phyloP scores from a whole-genome alignment of 1,140 invertebrate species.

The Zaprionus lachaisei region DNA sequence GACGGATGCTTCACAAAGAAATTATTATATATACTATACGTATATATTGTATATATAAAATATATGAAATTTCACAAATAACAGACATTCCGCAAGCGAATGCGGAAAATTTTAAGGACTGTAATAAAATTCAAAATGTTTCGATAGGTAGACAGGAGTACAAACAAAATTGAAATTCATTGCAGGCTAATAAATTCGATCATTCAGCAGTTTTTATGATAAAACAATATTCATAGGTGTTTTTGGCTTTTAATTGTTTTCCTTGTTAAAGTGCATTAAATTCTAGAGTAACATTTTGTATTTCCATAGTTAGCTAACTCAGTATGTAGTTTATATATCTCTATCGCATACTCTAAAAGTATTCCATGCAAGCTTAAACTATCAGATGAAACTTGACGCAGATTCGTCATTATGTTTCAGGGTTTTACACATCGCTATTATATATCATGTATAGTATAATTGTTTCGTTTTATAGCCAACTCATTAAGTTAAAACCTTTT shows the following conservation, averaged over 20 bases:
- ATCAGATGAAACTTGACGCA: too few species aligned
- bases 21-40: background rate
- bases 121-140: conserved; percentile 11
- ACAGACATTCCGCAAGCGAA: background rate
- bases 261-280: background rate
- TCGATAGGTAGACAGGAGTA: background rate
- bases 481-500: too few species aligned
- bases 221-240: background rate
- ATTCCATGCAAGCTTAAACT: too few species aligned
- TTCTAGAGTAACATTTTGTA: background rate
- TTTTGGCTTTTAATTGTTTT: background rate
- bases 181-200: background rate
- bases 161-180: conserved; percentile 5
- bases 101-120: background rate
- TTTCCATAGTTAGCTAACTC: too few species aligned
- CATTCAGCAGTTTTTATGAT: background rate
- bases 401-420: too few species aligned
- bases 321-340: too few species aligned
- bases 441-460: too few species aligned
- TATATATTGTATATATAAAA: background rate
- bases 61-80: background rate
- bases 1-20: conserved; percentile 3
- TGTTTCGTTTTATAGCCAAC: too few species aligned
- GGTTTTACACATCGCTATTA: too few species aligned
- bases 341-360: too few species aligned